Conservation (phyloP, 2,113 vertebrate species). For the Bos javanicus region DNA sequence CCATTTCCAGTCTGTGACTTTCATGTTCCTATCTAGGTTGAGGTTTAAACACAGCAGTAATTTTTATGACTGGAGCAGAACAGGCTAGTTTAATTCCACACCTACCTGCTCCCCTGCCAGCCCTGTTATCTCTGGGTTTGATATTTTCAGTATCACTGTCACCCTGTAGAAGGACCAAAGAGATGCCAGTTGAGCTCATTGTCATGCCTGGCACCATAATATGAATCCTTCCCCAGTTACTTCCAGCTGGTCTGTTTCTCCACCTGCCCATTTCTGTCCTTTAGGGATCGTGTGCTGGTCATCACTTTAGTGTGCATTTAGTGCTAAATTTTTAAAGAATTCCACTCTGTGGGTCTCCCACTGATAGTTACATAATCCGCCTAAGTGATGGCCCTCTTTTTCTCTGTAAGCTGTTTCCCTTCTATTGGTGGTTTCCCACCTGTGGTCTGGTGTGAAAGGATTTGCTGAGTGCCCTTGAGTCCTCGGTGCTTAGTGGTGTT, state of each 20-base stretch:
- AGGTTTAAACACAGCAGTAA: not conserved
- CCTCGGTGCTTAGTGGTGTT: not conserved
- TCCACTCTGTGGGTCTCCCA: not conserved
- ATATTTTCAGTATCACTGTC: constrained; percentile 5
- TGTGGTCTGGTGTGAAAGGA: not conserved
- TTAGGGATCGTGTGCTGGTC: not conserved
- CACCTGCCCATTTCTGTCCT: not conserved
- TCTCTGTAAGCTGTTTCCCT: not conserved
- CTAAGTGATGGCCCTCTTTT: not conserved
- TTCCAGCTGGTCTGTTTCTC: not conserved
- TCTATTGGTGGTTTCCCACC: not conserved
- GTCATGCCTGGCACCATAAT: not conserved
- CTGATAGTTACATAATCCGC: not conserved
- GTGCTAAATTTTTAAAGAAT: not conserved
- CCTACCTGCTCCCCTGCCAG: not conserved
- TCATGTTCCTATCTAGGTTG: not conserved
- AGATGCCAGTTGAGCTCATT: not conserved
- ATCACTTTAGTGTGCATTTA: not conserved
- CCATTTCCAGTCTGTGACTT: not conserved
- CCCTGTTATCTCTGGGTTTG: constrained; percentile 7
- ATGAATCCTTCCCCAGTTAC: not conserved
- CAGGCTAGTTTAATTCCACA: not conserved
- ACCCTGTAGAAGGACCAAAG: not conserved
- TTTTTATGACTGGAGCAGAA: not conserved
- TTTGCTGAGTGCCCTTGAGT: not conserved